Evolutionary conservation across 2,113 vertebrate genomes (phyloP).

Genomic region (Orientallactaga bullata): DNA sequence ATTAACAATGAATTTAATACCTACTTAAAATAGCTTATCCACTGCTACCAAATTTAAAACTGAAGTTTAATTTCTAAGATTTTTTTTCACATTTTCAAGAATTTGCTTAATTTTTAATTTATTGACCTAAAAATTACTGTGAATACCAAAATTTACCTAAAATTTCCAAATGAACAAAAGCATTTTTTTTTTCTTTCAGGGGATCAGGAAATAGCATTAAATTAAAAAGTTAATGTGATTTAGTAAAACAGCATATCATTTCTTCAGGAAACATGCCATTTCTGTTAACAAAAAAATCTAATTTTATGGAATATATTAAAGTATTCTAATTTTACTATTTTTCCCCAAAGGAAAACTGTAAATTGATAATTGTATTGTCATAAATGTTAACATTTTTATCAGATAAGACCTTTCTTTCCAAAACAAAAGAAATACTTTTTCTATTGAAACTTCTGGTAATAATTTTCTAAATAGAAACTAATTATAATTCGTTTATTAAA

Average conservation of each 20-base stretch:
- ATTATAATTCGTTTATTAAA: not conserved
- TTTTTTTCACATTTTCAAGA: slow-evolving; percentile 27
- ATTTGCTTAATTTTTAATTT: not conserved
- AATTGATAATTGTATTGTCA: not conserved
- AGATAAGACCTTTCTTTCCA: not conserved
- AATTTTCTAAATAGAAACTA: not conserved
- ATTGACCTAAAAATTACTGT: not conserved
- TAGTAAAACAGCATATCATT: not conserved
- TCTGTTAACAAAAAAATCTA: not conserved
- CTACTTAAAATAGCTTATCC: not conserved
- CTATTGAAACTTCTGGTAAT: not conserved
- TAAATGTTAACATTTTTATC: not conserved
- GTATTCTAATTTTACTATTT: not conserved
- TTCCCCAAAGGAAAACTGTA: not conserved
- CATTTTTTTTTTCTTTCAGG: not conserved
- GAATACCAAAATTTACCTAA: not conserved
- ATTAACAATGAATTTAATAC: slow-evolving; percentile 9
- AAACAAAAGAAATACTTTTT: slow-evolving; percentile 16
- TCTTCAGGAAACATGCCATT: not conserved
- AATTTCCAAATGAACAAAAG: not conserved
- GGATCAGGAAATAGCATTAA: too few relatives aligned
- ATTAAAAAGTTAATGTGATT: not conserved
- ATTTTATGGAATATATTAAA: not conserved
- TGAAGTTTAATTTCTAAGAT: not conserved
- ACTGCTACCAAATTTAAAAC: not conserved